Evolutionary conservation across 2,113 vertebrate genomes (phyloP).

Genomic region (Cyrtonyx montezumae): DNA sequence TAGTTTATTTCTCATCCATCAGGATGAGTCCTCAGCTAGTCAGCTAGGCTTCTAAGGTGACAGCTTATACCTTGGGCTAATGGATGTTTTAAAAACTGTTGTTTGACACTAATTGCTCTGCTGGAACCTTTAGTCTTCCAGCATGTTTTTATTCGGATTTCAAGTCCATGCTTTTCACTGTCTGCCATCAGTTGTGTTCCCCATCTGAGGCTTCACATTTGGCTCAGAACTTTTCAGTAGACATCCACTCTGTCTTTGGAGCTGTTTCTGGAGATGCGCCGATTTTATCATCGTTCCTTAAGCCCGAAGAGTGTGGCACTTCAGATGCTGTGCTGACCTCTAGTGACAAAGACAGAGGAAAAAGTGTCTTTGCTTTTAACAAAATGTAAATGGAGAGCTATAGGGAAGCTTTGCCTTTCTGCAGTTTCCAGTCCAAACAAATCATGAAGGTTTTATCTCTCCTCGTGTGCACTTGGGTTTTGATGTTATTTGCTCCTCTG

Average conservation of each 20-base stretch:
- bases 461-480: background rate
- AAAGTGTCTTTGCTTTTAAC: background rate
- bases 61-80: background rate
- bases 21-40: background rate
- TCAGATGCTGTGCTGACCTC: slow-evolving; percentile 55
- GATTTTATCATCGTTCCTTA: background rate
- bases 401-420: background rate
- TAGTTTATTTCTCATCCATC: background rate
- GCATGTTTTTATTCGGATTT: background rate
- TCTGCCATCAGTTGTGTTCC: background rate
- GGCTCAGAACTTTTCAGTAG: background rate
- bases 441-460: background rate
- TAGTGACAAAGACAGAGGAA: slow-evolving; percentile 20
- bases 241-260: background rate
- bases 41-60: background rate
- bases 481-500: background rate
- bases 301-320: background rate
- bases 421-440: background rate
- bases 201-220: background rate
- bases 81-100: background rate
- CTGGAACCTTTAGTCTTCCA: background rate
- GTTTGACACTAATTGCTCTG: background rate
- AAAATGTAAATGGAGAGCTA: fast-evolving
- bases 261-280: background rate
- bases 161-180: background rate